Conservation (phyloP, 2,888 invertebrate species). For the Pasiphila rectangulata region DNA sequence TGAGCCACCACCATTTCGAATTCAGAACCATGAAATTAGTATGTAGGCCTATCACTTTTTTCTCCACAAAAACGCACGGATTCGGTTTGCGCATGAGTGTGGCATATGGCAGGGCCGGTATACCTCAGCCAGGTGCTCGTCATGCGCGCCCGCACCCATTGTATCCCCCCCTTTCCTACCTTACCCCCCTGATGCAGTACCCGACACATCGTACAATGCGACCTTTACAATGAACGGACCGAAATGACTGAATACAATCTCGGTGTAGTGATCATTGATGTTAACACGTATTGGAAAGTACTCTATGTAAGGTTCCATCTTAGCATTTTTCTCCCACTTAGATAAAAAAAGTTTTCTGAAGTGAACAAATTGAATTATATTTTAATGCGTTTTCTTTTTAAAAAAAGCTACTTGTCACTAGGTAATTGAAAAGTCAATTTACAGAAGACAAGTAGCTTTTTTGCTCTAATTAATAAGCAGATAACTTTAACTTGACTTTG, state of each 20-base stretch:
- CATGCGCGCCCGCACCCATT: conserved; percentile 79
- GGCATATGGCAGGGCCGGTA: conserved; percentile 78
- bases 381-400: too few species aligned
- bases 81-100: conserved; percentile 30
- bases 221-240: conserved; percentile 42
- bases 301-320: too few species aligned
- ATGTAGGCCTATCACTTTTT: conserved; percentile 18
- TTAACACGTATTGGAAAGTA: conserved; percentile 22
- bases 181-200: conserved; percentile 48
- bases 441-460: too few species aligned
- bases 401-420: too few species aligned
- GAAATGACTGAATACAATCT: conserved; percentile 9
- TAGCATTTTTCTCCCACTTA: too few species aligned
- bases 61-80: conserved; percentile 9
- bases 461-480: too few species aligned
- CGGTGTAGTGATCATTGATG: conserved; percentile 5
- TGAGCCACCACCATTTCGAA: not conserved
- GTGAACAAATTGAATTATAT: too few species aligned
- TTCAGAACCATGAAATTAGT: conserved; percentile 9
- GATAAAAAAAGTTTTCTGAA: too few species aligned
- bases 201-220: conserved; percentile 59
- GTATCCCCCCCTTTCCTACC: conserved; percentile 42
- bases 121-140: conserved; percentile 75
- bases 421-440: too few species aligned
- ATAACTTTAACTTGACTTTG: too few species aligned